phyloP scores from a whole-genome alignment of 2,113 vertebrate species.

The Festucalex cinctus region DNA sequence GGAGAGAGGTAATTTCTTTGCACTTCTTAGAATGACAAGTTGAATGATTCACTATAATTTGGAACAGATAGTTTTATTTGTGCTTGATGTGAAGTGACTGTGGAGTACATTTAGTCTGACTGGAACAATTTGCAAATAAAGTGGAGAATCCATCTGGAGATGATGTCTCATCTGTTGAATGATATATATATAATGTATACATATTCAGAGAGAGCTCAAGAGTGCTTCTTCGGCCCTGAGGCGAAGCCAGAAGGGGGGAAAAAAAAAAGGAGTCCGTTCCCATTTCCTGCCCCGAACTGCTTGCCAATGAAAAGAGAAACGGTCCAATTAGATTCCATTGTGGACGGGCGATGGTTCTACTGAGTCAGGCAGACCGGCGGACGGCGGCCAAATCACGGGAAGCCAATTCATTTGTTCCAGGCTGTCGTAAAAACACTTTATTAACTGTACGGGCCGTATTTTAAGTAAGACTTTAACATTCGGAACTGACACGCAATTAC shows the following conservation, averaged over 20 bases:
- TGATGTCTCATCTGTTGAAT: no score
- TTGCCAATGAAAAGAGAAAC: slow-evolving; percentile 61
- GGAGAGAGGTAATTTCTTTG: neutral
- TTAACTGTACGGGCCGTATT: neutral
- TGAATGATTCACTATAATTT: neutral
- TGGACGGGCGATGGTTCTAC: slow-evolving; percentile 42
- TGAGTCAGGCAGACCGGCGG: slow-evolving; percentile 54
- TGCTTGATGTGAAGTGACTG: neutral
- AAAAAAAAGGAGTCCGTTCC: slow-evolving; percentile 52
- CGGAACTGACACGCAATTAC: neutral
- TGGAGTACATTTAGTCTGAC: neutral
- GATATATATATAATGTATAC: slow-evolving; percentile 15
- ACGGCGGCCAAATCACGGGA: neutral
- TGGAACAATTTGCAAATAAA: neutral
- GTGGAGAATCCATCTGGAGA: neutral
- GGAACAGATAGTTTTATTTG: neutral
- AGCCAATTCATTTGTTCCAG: slow-evolving; percentile 2
- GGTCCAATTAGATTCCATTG: slow-evolving; percentile 48
- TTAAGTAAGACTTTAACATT: neutral
- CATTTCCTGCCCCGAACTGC: slow-evolving; percentile 57
- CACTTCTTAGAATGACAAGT: neutral
- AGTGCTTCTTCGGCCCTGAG: slow-evolving; percentile 45
- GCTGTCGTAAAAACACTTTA: neutral
- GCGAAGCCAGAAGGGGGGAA: slow-evolving; percentile 34
- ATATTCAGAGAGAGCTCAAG: slow-evolving; percentile 28